Base-by-base conservation (phyloP, 2,797 vertebrate species). In the Halcyon badia region DNA sequence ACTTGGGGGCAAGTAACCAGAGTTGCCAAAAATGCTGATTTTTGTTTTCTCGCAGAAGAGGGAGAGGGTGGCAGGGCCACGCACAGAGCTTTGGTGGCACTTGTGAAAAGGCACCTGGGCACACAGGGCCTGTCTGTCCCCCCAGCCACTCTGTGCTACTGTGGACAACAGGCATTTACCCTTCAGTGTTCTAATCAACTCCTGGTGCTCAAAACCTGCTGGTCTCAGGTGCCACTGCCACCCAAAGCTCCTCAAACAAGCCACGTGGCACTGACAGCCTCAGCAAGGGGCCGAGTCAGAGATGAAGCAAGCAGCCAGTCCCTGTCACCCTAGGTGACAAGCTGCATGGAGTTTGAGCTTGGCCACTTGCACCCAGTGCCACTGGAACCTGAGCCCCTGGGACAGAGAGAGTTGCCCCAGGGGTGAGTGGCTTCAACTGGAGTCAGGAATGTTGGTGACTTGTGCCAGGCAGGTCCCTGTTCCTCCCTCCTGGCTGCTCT, bases 121-220 rank as follows among this genome's bases (percentile, higher is more conserved):
- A 28, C 31, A 46, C 58, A 26, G 83, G 60, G 35, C 60, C 70
- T 0, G 0, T 22, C 22, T 20, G 19, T 46, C 33, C 64, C 68
- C 65, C 52, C 58, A 2, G 13, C 46, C 14, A 14, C 0, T 0
- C 1, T 13, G n/a, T 37, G 37, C 28, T 20, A 15, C 42, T 69
- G 42, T 58, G 2, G 15, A 39, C 14, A 28, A 30, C 5, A 1
- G 0, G 5, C 13, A 8, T 10, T 48, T 31, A 28, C 56, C 16
- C 41, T 60, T 57, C 37, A 33, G 72, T 54, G 4, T 22, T 51
- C 17, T 6, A 9, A 64, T 11, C 60, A 64, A 39, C 26, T 18
- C 51, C 2, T 5, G 5, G 11, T 4, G 22, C 68, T 62, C 71
- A 26, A 49, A 64, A n/a, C 35, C 37, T 44, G 24, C 9, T 42